These are phyloP conservation scores for Petrocephalus sullivani DNA, from an alignment of 2,797 vertebrate genomes.

Conservation along the genomic window DNA sequence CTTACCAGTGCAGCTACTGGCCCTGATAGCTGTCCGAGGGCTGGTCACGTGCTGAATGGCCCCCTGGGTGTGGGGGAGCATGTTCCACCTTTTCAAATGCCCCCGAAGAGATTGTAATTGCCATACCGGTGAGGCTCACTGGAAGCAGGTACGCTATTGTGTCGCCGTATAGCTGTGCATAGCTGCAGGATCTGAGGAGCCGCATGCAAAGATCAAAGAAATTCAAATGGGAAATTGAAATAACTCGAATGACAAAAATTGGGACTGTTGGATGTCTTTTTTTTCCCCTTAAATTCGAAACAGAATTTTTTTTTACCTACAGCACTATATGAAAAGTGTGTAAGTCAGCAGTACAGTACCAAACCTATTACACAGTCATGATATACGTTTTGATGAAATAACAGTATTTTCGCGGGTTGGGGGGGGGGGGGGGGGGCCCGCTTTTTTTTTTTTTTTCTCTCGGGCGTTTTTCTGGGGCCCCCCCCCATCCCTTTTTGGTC, in stretches of 20 bases:
- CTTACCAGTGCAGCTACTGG: background rate
- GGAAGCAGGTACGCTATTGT: constrained; percentile 61
- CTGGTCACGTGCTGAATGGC: background rate
- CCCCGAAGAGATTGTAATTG: constrained; percentile 63
- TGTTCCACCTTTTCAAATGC: constrained; percentile 54
- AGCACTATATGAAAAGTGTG: background rate
- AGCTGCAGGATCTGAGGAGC: constrained; percentile 58
- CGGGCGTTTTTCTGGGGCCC: too few species aligned
- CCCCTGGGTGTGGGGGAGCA: constrained; percentile 1
- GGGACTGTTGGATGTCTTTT: constrained; percentile 26
- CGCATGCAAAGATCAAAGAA: constrained; percentile 71
- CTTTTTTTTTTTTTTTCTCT: too few species aligned
- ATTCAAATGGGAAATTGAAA: constrained; percentile 63
- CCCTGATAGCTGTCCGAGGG: background rate
- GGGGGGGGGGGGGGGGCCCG: background rate
- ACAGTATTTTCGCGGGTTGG: background rate
- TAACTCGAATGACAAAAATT: constrained; percentile 61
- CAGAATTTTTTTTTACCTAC: background rate
- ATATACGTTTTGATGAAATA: constrained; percentile 13
- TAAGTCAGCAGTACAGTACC: background rate
- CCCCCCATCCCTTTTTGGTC: too few species aligned
- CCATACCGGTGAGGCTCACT: constrained; percentile 66
- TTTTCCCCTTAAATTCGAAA: constrained; percentile 1
- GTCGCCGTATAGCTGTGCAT: constrained; percentile 50
- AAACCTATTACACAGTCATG: background rate